Base-by-base conservation (phyloP, 2,113 vertebrate genomes). In the Oryzias celebensis region DNA sequence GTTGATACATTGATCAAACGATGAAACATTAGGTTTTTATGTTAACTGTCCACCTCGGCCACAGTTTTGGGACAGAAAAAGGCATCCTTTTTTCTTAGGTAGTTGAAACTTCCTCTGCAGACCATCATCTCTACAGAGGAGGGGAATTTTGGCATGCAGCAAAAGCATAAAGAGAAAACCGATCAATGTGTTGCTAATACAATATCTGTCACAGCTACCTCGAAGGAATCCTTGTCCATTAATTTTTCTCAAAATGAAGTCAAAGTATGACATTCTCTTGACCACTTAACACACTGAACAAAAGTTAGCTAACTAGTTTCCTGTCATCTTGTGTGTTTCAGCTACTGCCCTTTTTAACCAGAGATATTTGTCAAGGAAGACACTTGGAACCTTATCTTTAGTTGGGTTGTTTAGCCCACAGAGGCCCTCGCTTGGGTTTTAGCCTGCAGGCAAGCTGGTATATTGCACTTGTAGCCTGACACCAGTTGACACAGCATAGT, bases 401-500 rank as follows among this genome's bases (percentile, higher is more conserved):
- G 65, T 62, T 49, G 74, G 58, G 68, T 77, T 88, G 86, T 88
- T 86, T 85, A 76, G 83, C 79, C 89, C 77, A 87, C 84, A 89
- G 72, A 79, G 77, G 74, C 75, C 73, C 71, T 80, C 66, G 56
- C 73, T 80, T 73, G 62, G 67, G 56, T 28, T 61, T 78, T 81
- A 61, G 86, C 90, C 89, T 70, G 62, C 74, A 68, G 90, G 80
- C 85, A 81, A 54, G 77, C 75, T 78, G 68, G 66, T 85, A 75
- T 73, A 82, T 73, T 54, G 76, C 87, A 86, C 83, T 82, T 77
- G 85, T 87, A 88, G 86, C 81, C 84, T 90, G 90, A 91, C 88
- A 90, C 88, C 88, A 84, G 84, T 91, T 92, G 88, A 90, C 87
- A 88, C 81, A 82, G 84, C 77, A 84, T 79, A 83, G 88, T 84